These are phyloP conservation scores for Limulus polyphemus DNA, from an alignment of 2,888 invertebrate genomes.

Conservation along the genomic window DNA sequence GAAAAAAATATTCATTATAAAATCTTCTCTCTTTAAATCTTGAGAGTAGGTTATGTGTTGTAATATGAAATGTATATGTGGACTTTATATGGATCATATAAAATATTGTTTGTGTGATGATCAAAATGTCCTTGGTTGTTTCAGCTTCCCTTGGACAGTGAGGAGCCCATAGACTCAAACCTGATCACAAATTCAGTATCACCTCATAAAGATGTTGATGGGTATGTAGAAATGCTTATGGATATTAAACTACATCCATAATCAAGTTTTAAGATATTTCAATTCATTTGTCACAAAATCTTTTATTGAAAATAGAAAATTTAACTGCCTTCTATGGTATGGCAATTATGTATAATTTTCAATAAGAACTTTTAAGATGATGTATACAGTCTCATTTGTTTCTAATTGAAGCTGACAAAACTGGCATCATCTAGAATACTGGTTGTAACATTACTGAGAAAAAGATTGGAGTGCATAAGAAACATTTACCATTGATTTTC, in stretches of 20 bases:
- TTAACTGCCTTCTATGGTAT: neutral
- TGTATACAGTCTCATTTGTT: too few species aligned
- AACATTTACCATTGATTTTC: too few species aligned
- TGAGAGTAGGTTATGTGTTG: too few species aligned
- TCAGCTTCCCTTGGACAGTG: constrained; percentile 72
- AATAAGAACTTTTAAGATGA: neutral
- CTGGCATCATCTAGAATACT: too few species aligned
- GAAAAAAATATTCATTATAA: too few species aligned
- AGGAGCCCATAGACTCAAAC: constrained; percentile 60
- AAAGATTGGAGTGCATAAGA: too few species aligned
- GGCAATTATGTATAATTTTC: neutral
- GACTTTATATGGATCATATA: neutral
- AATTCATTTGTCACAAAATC: neutral
- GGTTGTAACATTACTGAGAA: too few species aligned
- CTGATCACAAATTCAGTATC: constrained; percentile 46
- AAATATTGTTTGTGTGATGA: neutral
- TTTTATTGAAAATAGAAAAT: neutral
- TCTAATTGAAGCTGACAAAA: too few species aligned
- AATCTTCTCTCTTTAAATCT: too few species aligned
- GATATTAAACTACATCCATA: neutral
- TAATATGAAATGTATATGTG: neutral
- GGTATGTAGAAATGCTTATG: constrained; percentile 45
- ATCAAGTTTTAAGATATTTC: neutral
- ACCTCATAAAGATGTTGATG: constrained; percentile 88
- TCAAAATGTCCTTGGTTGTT: neutral